Base-by-base conservation (phyloP, 2,113 vertebrate genomes). In the Scatophagus argus region DNA sequence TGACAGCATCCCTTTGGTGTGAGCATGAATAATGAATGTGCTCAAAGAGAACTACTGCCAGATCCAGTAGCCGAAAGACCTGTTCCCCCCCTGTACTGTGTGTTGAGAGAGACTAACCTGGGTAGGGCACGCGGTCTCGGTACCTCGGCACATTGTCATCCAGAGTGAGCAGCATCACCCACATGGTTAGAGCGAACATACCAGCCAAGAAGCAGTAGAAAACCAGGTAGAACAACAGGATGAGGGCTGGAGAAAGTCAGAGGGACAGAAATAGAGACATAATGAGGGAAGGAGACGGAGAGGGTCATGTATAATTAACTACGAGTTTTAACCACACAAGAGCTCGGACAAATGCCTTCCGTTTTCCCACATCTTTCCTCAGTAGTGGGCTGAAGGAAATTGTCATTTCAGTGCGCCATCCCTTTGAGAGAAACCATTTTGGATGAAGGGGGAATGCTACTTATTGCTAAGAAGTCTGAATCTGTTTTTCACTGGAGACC, bases 151-250 rank as follows among this genome's bases (percentile, higher is more conserved):
- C 91, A 16, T 96, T 90, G 65, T 94, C 97, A 56, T 96, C 96
- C 93, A 99, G 92, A 8, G 96, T 99, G 90, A 98, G 96, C 88
- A 99, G 96, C 98, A 99, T 94, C 79, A 95, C 98, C 98, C 98
- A 99, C 97, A 99, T 97, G 38, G 97, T 99, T 84, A 99, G 69
- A 25, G 95, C 87, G 82, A 99, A 99, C 92, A 99, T 96, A 10
- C 96, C 96, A 60, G 98, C 96, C 93, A 99, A 91, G 93, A 99
- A 99, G 63, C 95, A 96, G 93, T 99, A 99, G 92, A 99, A 99
- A 7, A 98, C 95, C 93, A 97, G 87, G 92, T 99, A 99, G 91
- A 99, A 99, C 31, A 99, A 91, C 60, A 99, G 93, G 93, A 99
- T 97, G 92, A 99, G 95, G 74, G 95, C 97, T 99, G 93, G 86